Conservation (phyloP, 2,797 vertebrate species). For the Gymnoscopelus braueri region DNA sequence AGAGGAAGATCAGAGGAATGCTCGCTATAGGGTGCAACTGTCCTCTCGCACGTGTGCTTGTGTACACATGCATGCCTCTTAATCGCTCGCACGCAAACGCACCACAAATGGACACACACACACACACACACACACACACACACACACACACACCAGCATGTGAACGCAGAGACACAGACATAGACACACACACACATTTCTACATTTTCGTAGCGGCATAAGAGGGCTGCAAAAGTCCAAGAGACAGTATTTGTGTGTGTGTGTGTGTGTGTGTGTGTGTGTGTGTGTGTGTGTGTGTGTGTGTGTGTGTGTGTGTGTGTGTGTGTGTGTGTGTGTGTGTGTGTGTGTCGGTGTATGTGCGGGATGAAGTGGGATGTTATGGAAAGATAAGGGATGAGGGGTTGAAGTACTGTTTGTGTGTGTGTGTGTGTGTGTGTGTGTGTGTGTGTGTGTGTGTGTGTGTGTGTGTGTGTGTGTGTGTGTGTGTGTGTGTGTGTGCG, state of each 20-base stretch:
- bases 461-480: conserved; percentile 9
- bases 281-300: neutral
- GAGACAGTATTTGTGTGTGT: too few species aligned
- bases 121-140: conserved; percentile 5
- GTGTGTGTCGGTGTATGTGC: neutral
- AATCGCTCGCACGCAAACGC: neutral
- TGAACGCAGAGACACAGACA: conserved; percentile 9
- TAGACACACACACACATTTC: conserved; percentile 23
- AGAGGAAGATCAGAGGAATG: conserved; percentile 60
- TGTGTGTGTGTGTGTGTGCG: conserved; percentile 26
- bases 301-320: conserved; percentile 1
- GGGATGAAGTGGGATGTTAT: conserved; percentile 31
- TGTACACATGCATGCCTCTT: too few species aligned
- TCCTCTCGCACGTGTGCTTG: too few species aligned
- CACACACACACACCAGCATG: neutral
- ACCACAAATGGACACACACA: neutral
- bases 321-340: neutral
- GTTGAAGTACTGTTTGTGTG: conserved; percentile 1
- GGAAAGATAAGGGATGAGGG: conserved; percentile 45
- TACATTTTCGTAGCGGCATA: neutral
- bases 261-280: neutral
- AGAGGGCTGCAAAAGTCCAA: too few species aligned
- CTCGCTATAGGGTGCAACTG: conserved; percentile 32
- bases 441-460: conserved; percentile 13
- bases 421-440: conserved; percentile 41